Percentiles rank a stretch among this genome's conserved stretches.
These are phyloP conservation scores for Drosophila takahashii DNA, from an alignment of 1,140 invertebrate species.

Conservation along the genomic window DNA sequence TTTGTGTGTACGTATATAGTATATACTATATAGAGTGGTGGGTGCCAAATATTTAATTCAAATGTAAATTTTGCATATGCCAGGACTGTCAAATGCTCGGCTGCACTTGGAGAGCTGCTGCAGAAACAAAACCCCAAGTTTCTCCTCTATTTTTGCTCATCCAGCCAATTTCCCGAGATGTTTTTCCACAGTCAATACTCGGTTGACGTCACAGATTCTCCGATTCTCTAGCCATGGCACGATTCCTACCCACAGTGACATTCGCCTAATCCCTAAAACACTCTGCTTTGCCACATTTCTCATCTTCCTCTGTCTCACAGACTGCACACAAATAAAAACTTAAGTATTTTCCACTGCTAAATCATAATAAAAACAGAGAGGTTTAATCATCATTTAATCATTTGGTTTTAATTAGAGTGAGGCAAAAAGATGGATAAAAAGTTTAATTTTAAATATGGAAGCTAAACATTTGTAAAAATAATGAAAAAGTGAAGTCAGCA, in stretches of 20 bases:
- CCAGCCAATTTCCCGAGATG: conserved; percentile 26
- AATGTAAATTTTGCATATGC: conserved; percentile 67
- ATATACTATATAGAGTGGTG: background rate
- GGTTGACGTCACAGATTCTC: conserved; percentile 26
- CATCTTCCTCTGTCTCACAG: background rate
- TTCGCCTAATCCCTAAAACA: conserved; percentile 22
- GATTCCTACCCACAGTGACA: conserved; percentile 15
- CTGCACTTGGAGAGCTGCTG: conserved; percentile 44
- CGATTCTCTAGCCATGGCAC: conserved; percentile 3
- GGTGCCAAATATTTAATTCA: conserved; percentile 60
- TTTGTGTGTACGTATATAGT: no score
- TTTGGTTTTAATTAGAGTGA: background rate
- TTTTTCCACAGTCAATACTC: conserved; percentile 22
- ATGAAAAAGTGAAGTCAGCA: no score
- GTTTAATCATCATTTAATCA: background rate
- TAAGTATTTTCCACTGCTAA: background rate
- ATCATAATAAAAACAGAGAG: background rate
- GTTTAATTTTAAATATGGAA: no score
- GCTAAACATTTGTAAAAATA: no score
- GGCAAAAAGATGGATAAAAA: no score
- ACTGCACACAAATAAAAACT: conserved; percentile 9
- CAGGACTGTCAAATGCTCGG: conserved; percentile 60
- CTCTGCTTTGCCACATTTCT: background rate
- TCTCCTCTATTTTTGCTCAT: background rate
- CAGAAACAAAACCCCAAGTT: conserved; percentile 2